phyloP scores from a whole-genome alignment of 2,797 vertebrate genomes.

The Novumbra hubbsi region DNA sequence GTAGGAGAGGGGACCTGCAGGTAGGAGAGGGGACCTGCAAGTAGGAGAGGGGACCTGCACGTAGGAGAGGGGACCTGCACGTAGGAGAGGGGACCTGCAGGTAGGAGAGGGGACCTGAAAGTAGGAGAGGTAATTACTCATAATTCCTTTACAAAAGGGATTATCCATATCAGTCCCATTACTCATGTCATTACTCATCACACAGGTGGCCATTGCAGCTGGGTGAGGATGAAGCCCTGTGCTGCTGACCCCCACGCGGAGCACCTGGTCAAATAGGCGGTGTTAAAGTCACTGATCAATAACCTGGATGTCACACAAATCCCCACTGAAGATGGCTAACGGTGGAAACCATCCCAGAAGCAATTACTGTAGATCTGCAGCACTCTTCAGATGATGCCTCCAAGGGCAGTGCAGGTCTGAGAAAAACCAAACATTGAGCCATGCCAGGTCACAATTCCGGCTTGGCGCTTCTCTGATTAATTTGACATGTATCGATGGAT shows the following conservation, averaged over 20 bases:
- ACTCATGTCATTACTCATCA: not conserved
- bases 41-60: too few species aligned
- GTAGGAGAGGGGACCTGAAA: too few species aligned
- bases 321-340: constrained; percentile 23
- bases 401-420: not conserved
- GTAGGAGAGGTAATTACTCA: too few species aligned
- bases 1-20: too few species aligned
- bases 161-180: too few species aligned
- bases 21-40: too few species aligned
- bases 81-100: too few species aligned
- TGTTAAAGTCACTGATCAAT: constrained; percentile 43
- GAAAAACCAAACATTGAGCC: constrained; percentile 2
- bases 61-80: too few species aligned
- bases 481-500: not conserved
- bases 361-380: constrained; percentile 31
- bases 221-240: not conserved
- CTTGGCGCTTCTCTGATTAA: not conserved
- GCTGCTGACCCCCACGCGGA: not conserved
- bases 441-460: not conserved
- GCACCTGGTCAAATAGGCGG: constrained; percentile 18
- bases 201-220: not conserved
- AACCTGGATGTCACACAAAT: constrained; percentile 36
- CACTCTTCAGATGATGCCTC: constrained; percentile 15
- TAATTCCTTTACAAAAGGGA: too few species aligned
- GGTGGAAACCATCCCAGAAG: constrained; percentile 33